Evolutionary conservation across 2,888 invertebrate species (phyloP).

Genomic region (Agrenia bidenticulata): DNA sequence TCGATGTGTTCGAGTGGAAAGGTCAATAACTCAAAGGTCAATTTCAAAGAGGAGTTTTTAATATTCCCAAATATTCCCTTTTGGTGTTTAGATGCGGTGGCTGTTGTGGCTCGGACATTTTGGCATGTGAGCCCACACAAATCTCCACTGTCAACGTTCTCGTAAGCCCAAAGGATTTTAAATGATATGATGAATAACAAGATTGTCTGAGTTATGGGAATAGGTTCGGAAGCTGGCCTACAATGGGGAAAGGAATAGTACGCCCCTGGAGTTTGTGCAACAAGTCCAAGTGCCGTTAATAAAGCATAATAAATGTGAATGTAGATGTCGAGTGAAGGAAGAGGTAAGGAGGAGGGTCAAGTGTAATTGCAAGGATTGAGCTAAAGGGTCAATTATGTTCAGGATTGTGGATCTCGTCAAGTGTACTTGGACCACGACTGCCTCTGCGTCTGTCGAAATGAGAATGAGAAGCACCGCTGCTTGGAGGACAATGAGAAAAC

Average conservation of each 20-base stretch:
- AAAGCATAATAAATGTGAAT: slow-evolving; percentile 25
- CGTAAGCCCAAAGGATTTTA: slow-evolving; percentile 12
- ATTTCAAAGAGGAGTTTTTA: too few species aligned
- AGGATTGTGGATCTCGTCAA: slow-evolving; percentile 32
- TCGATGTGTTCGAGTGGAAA: slow-evolving; percentile 29
- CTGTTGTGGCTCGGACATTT: slow-evolving; percentile 31
- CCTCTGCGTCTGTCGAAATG: slow-evolving; percentile 31
- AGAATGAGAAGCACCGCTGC: slow-evolving; percentile 19
- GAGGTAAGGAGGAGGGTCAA: too few species aligned
- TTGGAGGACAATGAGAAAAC: slow-evolving; percentile 19
- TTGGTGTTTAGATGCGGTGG: slow-evolving; percentile 36
- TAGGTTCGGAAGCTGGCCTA: slow-evolving; percentile 30
- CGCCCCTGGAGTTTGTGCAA: slow-evolving; percentile 16
- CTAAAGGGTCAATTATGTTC: slow-evolving; percentile 16
- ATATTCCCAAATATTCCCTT: too few species aligned
- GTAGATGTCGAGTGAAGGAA: slow-evolving; percentile 33
- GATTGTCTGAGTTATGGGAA: neutral
- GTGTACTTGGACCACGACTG: slow-evolving; percentile 35
- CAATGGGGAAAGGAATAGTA: slow-evolving; percentile 12
- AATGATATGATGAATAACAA: neutral
- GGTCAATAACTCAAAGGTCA: slow-evolving; percentile 13
- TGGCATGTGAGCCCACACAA: slow-evolving; percentile 31
- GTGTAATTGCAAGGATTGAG: too few species aligned
- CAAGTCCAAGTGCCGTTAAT: slow-evolving; percentile 20
- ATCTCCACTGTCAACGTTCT: slow-evolving; percentile 22